Evolutionary conservation across 2,888 invertebrate genomes (phyloP).

Genomic region (Ferdinandea cuprea): DNA sequence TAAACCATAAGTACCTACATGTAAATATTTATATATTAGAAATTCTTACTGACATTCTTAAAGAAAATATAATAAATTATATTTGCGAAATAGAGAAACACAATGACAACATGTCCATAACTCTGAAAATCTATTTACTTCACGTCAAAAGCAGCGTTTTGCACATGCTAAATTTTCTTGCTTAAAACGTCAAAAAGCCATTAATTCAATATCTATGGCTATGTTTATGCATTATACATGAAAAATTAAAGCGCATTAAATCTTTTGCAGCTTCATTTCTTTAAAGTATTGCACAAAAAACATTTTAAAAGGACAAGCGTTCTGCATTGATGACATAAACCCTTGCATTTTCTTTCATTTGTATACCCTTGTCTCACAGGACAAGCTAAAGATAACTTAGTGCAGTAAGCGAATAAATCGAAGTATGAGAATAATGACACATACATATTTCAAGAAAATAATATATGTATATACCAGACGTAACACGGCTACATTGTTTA

Average conservation of each 20-base stretch:
- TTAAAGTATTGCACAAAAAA: not conserved
- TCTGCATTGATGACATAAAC: not conserved
- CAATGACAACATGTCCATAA: slow-evolving; percentile 12
- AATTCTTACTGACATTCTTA: not conserved
- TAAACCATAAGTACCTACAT: no score
- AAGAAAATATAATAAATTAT: slow-evolving; percentile 10
- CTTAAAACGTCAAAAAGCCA: slow-evolving; percentile 7
- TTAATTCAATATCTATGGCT: slow-evolving; percentile 7
- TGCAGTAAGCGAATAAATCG: no score
- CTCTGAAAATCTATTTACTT: slow-evolving; percentile 22
- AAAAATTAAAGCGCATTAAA: slow-evolving; percentile 3
- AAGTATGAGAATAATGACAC: no score
- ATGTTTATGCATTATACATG: not conserved
- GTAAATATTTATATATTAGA: no score
- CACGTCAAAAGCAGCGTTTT: slow-evolving; percentile 24
- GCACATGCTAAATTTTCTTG: not conserved
- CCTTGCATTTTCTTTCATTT: not conserved
- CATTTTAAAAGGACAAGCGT: no score
- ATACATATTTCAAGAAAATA: no score
- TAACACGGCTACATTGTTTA: no score
- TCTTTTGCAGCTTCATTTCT: slow-evolving; percentile 19
- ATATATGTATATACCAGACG: no score
- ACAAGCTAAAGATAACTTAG: no score
- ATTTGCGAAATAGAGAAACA: not conserved
- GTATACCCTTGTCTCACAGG: no score